A percentile compares a stretch with the other conserved stretches of the same genome.
Evolutionary conservation across 2,888 invertebrate species (phyloP).

Genomic region (Halictus ligatus): DNA sequence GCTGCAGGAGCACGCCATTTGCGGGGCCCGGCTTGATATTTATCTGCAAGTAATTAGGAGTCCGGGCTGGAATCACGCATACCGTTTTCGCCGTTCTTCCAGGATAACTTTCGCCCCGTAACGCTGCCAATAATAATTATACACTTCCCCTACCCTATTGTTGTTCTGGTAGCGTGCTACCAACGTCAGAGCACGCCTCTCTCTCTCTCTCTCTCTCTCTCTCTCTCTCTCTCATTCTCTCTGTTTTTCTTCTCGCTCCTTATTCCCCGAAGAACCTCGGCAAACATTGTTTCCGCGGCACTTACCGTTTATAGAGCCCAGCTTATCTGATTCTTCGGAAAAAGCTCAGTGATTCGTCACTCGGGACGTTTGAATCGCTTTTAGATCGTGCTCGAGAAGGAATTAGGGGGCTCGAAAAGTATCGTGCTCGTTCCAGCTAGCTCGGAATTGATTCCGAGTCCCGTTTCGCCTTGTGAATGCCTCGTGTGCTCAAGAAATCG

Average conservation of each 20-base stretch:
- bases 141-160: conserved; percentile 51
- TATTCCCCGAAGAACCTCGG: neutral
- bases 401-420: neutral
- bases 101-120: conserved; percentile 60
- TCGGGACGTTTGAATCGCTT: conserved; percentile 2
- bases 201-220: neutral
- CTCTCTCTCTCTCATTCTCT: neutral
- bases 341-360: conserved; percentile 13
- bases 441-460: neutral
- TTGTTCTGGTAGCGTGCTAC: neutral
- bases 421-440: neutral
- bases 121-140: conserved; percentile 74
- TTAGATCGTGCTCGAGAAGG: neutral
- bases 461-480: neutral
- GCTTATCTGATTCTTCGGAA: conserved; percentile 21
- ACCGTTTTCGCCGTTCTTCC: conserved; percentile 67
- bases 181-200: neutral
- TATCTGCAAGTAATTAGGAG: conserved; percentile 82
- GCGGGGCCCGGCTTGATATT: conserved; percentile 78
- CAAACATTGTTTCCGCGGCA: conserved; percentile 8
- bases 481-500: neutral
- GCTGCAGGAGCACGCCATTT: conserved; percentile 81
- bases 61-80: conserved; percentile 76
- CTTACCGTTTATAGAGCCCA: neutral
- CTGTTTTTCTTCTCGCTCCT: too few relatives aligned